A percentile compares a stretch with the other conserved stretches of the same genome.
Conservation (phyloP, 1,140 invertebrate genomes). For the Brachionus asplanchnoidis region DNA sequence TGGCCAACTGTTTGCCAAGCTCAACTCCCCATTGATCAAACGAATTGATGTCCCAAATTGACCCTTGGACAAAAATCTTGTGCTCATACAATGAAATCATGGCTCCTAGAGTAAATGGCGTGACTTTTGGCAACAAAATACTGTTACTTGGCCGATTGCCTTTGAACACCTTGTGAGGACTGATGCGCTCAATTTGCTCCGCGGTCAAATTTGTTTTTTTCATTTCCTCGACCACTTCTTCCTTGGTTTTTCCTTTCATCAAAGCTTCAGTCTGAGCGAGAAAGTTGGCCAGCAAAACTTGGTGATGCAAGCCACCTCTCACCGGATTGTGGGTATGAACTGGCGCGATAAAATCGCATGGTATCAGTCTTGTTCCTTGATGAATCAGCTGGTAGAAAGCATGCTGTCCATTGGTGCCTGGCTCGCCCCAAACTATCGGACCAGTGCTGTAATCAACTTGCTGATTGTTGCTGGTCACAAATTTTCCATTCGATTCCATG, state of each 20-base stretch:
- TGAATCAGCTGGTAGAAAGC: constrained; percentile 58
- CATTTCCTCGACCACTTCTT: constrained; percentile 52
- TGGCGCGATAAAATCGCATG: constrained; percentile 93
- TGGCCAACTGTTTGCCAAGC: constrained; percentile 94
- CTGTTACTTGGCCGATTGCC: constrained; percentile 97
- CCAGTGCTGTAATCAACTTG: constrained; percentile 77
- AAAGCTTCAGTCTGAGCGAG: constrained; percentile 86
- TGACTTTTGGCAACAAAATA: constrained; percentile 85
- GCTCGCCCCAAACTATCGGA: constrained; percentile 90
- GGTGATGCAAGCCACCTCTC: constrained; percentile 67
- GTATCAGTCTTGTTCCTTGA: constrained; percentile 72
- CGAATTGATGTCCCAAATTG: constrained; percentile 99
- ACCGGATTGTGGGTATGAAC: constrained; percentile 88
- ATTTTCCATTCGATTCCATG: constrained; percentile 99
- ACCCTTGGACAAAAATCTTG: constrained; percentile 96
- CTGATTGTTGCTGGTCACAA: constrained; percentile 69
- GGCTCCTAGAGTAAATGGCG: constrained; percentile 86
- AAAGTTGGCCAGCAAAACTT: constrained; percentile 86
- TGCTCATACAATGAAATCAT: constrained; percentile 97
- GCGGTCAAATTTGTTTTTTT: constrained; percentile 49
- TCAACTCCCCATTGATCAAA: constrained; percentile 99
- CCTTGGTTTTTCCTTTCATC: constrained; percentile 58
- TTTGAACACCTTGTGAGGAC: constrained; percentile 93
- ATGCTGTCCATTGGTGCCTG: constrained; percentile 94
- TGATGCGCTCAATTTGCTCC: constrained; percentile 66